Percentiles rank a stretch among this genome's conserved stretches.
Conservation (phyloP, 1,140 invertebrate species). For the Sycophaga agraensis region DNA sequence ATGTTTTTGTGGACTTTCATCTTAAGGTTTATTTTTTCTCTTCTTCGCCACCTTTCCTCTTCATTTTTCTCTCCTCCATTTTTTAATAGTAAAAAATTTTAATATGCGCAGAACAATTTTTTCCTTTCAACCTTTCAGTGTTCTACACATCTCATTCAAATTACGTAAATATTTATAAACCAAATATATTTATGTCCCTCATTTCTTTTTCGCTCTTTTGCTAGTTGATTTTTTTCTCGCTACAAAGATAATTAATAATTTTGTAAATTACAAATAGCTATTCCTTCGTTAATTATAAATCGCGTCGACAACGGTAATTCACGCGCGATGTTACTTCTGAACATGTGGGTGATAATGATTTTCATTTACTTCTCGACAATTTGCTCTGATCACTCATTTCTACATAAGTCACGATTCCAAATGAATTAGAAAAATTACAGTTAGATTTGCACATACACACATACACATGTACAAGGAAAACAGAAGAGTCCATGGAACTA, state of each 20-base stretch:
- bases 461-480: too few species aligned
- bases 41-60: constrained; percentile 31
- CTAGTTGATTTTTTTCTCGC: background rate
- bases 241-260: too few species aligned
- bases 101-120: constrained; percentile 51
- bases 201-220: background rate
- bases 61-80: constrained; percentile 11
- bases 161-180: constrained; percentile 47
- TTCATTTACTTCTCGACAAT: constrained; percentile 1
- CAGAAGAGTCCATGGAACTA: too few species aligned
- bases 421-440: too few species aligned
- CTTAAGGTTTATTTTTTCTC: constrained; percentile 37
- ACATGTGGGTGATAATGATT: constrained; percentile 21
- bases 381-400: too few species aligned
- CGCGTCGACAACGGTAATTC: constrained; percentile 35
- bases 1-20: constrained; percentile 51
- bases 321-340: constrained; percentile 3
- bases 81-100: constrained; percentile 53
- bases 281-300: constrained; percentile 42
- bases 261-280: too few species aligned
- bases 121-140: constrained; percentile 2
- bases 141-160: constrained; percentile 43
- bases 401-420: too few species aligned
- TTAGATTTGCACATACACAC: too few species aligned
- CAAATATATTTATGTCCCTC: too few species aligned